Evolutionary conservation across 2,888 invertebrate genomes (phyloP).

Genomic region (Eupithecia centaureata): DNA sequence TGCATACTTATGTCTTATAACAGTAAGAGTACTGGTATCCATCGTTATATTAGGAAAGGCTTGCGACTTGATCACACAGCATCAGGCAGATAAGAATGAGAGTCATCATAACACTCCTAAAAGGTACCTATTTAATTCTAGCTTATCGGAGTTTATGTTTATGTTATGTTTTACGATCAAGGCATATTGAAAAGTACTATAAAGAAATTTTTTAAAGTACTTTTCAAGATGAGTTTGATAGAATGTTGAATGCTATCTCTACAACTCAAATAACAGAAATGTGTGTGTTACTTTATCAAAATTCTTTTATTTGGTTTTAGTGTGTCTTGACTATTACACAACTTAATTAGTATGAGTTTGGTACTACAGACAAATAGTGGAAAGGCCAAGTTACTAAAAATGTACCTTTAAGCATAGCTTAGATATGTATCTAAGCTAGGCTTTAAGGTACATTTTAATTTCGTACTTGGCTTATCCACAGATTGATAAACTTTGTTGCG

Average conservation of each 20-base stretch:
- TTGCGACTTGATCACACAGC: slow-evolving; percentile 92
- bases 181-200: not conserved
- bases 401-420: too few relatives aligned
- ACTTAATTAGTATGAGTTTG: not conserved
- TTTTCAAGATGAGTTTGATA: too few relatives aligned
- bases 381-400: too few relatives aligned
- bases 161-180: not conserved
- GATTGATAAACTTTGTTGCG: too few relatives aligned
- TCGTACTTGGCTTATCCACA: too few relatives aligned
- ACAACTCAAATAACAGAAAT: not conserved
- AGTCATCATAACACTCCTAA: slow-evolving; percentile 76
- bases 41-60: slow-evolving; percentile 96
- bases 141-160: not conserved
- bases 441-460: too few relatives aligned
- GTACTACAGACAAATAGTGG: not conserved
- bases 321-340: not conserved
- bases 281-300: not conserved
- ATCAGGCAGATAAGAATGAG: slow-evolving; percentile 84
- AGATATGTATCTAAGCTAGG: too few relatives aligned
- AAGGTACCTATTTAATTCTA: slow-evolving; percentile 62
- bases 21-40: slow-evolving; percentile 92
- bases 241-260: too few relatives aligned
- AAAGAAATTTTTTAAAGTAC: not conserved
- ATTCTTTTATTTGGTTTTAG: too few relatives aligned
- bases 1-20: slow-evolving; percentile 90